Evolutionary conservation across 2,113 vertebrate species (phyloP), one percentile per base, ranked within the genome.

Genomic region (Psephotus haematonotus): DNA sequence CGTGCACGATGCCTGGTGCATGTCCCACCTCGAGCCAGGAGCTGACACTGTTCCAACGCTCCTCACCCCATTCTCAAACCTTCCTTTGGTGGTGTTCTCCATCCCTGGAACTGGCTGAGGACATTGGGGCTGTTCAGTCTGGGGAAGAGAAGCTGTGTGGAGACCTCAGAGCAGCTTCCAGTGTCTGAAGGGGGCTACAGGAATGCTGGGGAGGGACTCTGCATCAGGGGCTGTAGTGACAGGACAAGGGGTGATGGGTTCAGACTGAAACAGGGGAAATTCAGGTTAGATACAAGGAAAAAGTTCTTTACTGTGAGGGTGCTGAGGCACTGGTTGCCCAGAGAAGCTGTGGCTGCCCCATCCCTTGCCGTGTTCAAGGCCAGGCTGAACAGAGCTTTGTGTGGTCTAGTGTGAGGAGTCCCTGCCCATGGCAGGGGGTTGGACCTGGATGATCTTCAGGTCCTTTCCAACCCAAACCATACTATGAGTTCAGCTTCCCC

Each of bases 1-100:
- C 29, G 1, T 6, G 1, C 41, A 31, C 1, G 6, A 18, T 1
- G 10, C 18, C 52, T 24, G 17, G 27, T 64, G 39, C 1, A 0
- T 17, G 70, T 59, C 83, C 92, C 64, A 70, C 50, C 79, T 59
- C 3, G 9, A 76, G 74, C 78, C 81, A 6, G 0, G 0, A 52
- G 60, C 77, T n/a, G 52, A 24, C 7, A 0, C 52, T 33, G 53
- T 65, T 60, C 55, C 2, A 1, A 2, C 1, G 9, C 46, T 69
- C 68, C 80, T 50, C 88, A 20, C 6, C 10, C 20, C 27, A 2
- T 8, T 24, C 13, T 44, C 83, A 53, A 85, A 17, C 50, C 10
- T 33, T 29, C 60, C 35, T 79, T 35, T 31, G 4, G 23, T 2
- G 0, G 0, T 41, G 74, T 37, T 33, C 43, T 46, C 16, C 22